Conservation (phyloP, 1,140 invertebrate species). For the Leptopilina boulardi region DNA sequence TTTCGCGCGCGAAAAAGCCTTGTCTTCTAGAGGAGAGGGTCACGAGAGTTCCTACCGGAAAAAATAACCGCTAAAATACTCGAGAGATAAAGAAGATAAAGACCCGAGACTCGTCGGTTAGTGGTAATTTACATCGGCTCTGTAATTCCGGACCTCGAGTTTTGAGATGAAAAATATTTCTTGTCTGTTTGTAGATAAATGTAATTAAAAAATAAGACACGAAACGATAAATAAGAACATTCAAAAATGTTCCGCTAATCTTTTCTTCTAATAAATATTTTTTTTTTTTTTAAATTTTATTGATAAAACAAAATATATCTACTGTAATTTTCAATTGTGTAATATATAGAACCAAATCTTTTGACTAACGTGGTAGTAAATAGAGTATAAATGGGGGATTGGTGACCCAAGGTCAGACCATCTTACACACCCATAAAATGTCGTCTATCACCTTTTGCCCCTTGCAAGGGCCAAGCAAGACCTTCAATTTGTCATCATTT, state of each 20-base stretch:
- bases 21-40: conserved; percentile 48
- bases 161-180: conserved; percentile 69
- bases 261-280: conserved; percentile 56
- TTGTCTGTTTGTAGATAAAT: conserved; percentile 69
- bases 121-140: conserved; percentile 73
- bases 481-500: conserved; percentile 70
- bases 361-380: conserved; percentile 68
- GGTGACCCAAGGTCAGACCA: conserved; percentile 72
- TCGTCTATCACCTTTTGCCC: conserved; percentile 72
- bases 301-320: too few species aligned
- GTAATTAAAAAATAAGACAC: conserved; percentile 71
- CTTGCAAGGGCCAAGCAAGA: conserved; percentile 70
- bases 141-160: conserved; percentile 70
- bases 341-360: too few species aligned
- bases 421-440: conserved; percentile 74
- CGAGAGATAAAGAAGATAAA: conserved; percentile 76
- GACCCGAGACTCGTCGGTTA: conserved; percentile 60
- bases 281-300: too few species aligned
- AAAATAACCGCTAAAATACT: conserved; percentile 75
- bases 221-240: background rate
- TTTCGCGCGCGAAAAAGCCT: conserved; percentile 44
- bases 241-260: conserved; percentile 46
- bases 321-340: too few species aligned
- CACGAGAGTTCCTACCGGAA: conserved; percentile 65
- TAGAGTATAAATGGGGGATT: conserved; percentile 76